Evolutionary conservation across 1,140 invertebrate genomes (phyloP), one percentile per base, ranked within the genome.

Genomic region (Halyomorpha halys): DNA sequence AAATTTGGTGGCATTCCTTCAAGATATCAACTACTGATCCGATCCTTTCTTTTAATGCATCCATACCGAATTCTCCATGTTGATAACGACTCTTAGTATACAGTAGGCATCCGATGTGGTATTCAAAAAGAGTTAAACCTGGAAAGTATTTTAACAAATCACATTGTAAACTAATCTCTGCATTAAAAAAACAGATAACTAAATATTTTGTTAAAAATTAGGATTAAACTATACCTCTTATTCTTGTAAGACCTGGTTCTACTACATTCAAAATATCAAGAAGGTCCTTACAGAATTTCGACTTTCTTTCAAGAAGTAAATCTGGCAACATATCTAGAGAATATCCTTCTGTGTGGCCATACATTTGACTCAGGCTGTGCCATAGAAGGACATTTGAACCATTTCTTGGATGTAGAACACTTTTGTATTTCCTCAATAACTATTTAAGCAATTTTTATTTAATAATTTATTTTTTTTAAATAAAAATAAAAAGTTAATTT

Each of bases 261-360:
- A 88, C 77, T 6, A 84, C 70, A 70, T 87, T 79, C 23, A 86
- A 80, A 2, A 86, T 76, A 51, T 76, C 73, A 66, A 88, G 75
- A 27, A 89, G 76, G 51, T 86, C 81, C 16, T 79, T 76, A 72
- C 86, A 88, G 65, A 87, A 80, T 14, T 82, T 76, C 27, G 79
- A 78, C 73, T 88, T 89, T 59, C 83, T 77, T n/a, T 77, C 70
- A 16, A 89, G 73, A 66, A 80, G 73, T 1, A 76, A 68, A 8
- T 86, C 81, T 0, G 85, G 82, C 56, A 91, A 73, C 69, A 90
- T 83, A 62, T 86, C 82, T 61, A 89, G 73, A 21, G 78, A 75
- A 70, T 86, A 90, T 21, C 83, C 86, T 59, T 83, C 78, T 0
- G 84, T 80, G 51, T 86, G 81, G 0, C 88, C 88, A 69, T 90